Conservation (phyloP, 2,888 invertebrate species). For the Venusia cambrica region DNA sequence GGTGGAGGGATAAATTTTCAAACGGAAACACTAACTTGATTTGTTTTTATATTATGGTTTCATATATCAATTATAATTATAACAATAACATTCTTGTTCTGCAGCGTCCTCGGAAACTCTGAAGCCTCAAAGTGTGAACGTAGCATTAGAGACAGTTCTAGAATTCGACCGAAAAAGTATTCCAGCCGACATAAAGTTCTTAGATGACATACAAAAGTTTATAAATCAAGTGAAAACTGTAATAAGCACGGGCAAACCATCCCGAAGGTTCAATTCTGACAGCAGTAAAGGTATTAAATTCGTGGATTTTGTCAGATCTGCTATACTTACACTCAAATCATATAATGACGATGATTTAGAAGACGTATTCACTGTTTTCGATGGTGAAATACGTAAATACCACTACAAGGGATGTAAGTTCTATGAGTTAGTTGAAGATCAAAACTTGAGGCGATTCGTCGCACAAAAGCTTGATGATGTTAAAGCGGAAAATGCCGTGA, state of each 20-base stretch:
- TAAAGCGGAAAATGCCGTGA: slow-evolving; percentile 25
- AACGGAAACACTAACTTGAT: too few relatives aligned
- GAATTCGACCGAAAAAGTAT: slow-evolving; percentile 44
- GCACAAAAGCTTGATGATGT: slow-evolving; percentile 32
- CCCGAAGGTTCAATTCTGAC: slow-evolving; percentile 6
- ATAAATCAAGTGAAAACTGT: slow-evolving; percentile 39
- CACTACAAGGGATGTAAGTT: slow-evolving; percentile 42
- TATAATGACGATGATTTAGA: slow-evolving; percentile 45
- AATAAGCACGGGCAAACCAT: slow-evolving; percentile 10
- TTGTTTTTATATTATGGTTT: too few relatives aligned
- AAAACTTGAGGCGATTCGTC: slow-evolving; percentile 33
- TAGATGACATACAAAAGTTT: slow-evolving; percentile 41
- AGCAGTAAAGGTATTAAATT: slow-evolving; percentile 29
- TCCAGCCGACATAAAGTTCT: slow-evolving; percentile 36
- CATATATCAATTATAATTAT: too few relatives aligned
- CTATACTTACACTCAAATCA: slow-evolving; percentile 30
- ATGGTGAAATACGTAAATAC: slow-evolving; percentile 42
- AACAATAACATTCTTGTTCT: too few relatives aligned
- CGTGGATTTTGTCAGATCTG: slow-evolving; percentile 44
- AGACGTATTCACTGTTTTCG: slow-evolving; percentile 33
- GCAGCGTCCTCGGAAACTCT: slow-evolving; percentile 23
- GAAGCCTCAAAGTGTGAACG: slow-evolving; percentile 42
- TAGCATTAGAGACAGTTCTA: slow-evolving; percentile 52
- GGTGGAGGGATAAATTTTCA: too few relatives aligned
- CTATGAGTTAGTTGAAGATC: slow-evolving; percentile 36